Evolutionary conservation across 2,888 invertebrate genomes (phyloP).

Genomic region (Megalurothrips usitatus): DNA sequence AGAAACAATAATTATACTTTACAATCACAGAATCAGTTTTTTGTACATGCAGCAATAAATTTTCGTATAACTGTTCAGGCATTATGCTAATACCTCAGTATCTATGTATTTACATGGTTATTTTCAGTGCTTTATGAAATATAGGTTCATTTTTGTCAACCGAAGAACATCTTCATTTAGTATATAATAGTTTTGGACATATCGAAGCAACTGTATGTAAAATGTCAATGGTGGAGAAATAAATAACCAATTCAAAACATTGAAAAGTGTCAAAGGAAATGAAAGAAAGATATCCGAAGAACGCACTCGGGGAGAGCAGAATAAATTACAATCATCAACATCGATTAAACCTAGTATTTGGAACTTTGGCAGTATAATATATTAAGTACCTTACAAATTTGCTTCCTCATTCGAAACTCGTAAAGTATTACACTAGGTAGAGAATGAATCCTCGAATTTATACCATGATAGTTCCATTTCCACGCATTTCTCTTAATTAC

Average conservation of each 20-base stretch:
- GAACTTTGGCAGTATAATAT: conserved; percentile 18
- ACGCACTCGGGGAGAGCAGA: neutral
- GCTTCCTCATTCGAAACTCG: neutral
- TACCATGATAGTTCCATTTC: neutral
- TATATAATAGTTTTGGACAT: no score
- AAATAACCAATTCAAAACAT: neutral
- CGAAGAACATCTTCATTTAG: no score
- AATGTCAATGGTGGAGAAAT: no score
- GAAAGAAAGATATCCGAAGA: conserved; percentile 1
- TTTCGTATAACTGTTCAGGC: conserved; percentile 17
- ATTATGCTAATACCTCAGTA: neutral
- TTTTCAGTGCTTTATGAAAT: neutral
- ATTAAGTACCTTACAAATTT: neutral
- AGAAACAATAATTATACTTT: conserved; percentile 27
- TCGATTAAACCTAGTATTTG: neutral
- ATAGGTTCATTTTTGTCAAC: neutral
- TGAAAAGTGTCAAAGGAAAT: neutral
- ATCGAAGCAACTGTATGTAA: no score
- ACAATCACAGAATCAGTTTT: conserved; percentile 23
- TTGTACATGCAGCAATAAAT: conserved; percentile 11
- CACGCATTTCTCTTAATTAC: neutral
- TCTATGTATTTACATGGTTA: conserved; percentile 4
- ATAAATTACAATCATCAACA: neutral
- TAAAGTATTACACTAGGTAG: neutral
- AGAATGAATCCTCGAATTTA: no score